Base-by-base conservation (phyloP, 2,888 invertebrate genomes). In the Xanthia icteritia region DNA sequence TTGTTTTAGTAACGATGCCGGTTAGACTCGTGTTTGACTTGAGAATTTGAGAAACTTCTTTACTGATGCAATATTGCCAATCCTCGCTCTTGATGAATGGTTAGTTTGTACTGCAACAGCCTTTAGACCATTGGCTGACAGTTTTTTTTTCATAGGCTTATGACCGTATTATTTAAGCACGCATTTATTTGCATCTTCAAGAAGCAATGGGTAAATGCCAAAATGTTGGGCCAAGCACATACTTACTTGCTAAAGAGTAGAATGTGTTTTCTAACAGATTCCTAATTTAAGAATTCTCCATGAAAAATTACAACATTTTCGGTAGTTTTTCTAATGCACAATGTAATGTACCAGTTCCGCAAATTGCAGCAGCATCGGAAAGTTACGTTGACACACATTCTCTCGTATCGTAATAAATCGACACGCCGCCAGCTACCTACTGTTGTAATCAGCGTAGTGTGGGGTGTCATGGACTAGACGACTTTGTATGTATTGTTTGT, bases 321-420 rank as follows among this genome's bases (percentile, higher is more conserved):
- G 17, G 74, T 23, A 73, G 36, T 17, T 23, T 27, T 51, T 36
- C 13, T 39, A 9, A 20, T 20, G 5, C 15, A 48, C 15, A 42
- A 23, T 42, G 39, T 36, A 73, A 45, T 36, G 45, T 17, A 48
- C 20, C 48, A n/a, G 42, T n/a, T 77, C 54, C 66, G 45, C 67
- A 63, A 82, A 54, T 82, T 82, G 54, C 48, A 45, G 20, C 42
- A 64, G 64, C 80, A 61, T 73, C 76, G 83, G 79, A 68, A 77
- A 83, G 68, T 79, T 79, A 79, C 73, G 68, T 73, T 83, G 84
- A 51, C 86, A 84, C 71, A 88, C 67, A 81, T 86, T 78, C 76
- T 76, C 54, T 70, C 51, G 66, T 67, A 68, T 68, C 73, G 68
- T 70, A 60, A 71, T 75, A 63, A 75, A 74, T 80, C 67, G 81